Conservation (phyloP, 2,888 invertebrate genomes). For the Ctenicera cuprea region DNA sequence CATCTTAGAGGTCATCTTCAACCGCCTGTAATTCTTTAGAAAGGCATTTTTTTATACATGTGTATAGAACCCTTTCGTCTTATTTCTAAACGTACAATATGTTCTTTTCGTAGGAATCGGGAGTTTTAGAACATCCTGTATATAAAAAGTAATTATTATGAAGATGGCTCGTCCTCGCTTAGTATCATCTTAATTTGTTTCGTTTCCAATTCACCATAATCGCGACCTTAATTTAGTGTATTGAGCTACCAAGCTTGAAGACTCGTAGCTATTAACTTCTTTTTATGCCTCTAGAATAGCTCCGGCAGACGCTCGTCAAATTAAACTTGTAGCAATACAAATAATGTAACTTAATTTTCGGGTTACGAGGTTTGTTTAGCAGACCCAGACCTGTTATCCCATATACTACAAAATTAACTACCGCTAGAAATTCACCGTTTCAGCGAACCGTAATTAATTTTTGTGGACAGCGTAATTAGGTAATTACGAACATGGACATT, state of each 20-base stretch:
- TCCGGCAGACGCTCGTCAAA: constrained; percentile 8
- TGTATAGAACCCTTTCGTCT: too few relatives aligned
- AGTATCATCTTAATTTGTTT: too few relatives aligned
- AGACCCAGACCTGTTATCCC: constrained; percentile 25
- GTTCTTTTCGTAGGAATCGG: too few relatives aligned
- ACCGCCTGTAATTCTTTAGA: too few relatives aligned
- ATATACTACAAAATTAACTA: constrained; percentile 16
- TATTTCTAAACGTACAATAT: too few relatives aligned
- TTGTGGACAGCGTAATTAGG: constrained; percentile 10
- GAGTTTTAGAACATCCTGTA: too few relatives aligned
- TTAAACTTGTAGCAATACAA: constrained; percentile 5
- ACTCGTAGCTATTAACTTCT: background rate
- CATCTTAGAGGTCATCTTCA: too few relatives aligned
- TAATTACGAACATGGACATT: background rate
- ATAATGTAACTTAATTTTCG: constrained; percentile 32
- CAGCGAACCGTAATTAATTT: constrained; percentile 7
- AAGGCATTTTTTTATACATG: too few relatives aligned
- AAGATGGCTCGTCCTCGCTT: too few relatives aligned
- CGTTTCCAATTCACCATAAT: constrained; percentile 17
- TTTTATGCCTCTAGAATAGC: constrained; percentile 7
- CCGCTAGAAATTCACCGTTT: constrained; percentile 37
- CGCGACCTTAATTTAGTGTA: constrained; percentile 31
- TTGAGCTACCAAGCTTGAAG: constrained; percentile 21
- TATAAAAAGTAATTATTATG: too few relatives aligned
- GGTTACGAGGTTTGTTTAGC: constrained; percentile 38